These are phyloP conservation scores for Drosophila ironensis DNA, from an alignment of 1,140 invertebrate species.

Conservation along the genomic window DNA sequence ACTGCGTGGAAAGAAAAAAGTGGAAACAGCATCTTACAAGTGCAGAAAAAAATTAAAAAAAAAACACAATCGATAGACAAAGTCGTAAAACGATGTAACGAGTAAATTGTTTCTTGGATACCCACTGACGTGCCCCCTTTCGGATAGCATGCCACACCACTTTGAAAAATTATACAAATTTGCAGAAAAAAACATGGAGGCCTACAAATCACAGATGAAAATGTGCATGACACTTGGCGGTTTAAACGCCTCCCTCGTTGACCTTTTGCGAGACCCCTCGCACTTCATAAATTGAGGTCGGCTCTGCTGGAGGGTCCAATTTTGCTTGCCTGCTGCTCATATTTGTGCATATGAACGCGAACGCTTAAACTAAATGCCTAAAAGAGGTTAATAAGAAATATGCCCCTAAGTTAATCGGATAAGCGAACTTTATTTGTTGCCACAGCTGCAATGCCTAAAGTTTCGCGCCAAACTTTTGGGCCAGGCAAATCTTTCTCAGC, in stretches of 20 bases:
- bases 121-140: not conserved
- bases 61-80: conserved; percentile 48
- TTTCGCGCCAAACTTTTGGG: conserved; percentile 14
- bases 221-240: conserved; percentile 7
- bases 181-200: conserved; percentile 28
- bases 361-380: not conserved
- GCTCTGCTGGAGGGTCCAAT: not conserved
- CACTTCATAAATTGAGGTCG: not conserved
- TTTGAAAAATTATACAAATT: conserved; percentile 61
- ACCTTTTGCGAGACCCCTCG: not conserved
- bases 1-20: not conserved
- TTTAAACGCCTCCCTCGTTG: conserved; percentile 2
- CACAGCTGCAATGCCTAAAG: conserved; percentile 4
- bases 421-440: conserved; percentile 10
- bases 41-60: conserved; percentile 55
- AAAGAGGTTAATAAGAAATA: not conserved
- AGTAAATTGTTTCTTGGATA: conserved; percentile 47
- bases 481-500: not conserved
- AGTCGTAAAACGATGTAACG: conserved; percentile 7
- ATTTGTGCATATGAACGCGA: no score
- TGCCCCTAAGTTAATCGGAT: not conserved
- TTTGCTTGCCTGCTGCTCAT: not conserved
- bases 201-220: conserved; percentile 14
- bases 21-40: conserved; percentile 49
- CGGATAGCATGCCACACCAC: conserved; percentile 17